Evolutionary conservation across 2,888 invertebrate species (phyloP), one percentile per base, ranked within the genome.

Genomic region (Pilophorus perplexus): DNA sequence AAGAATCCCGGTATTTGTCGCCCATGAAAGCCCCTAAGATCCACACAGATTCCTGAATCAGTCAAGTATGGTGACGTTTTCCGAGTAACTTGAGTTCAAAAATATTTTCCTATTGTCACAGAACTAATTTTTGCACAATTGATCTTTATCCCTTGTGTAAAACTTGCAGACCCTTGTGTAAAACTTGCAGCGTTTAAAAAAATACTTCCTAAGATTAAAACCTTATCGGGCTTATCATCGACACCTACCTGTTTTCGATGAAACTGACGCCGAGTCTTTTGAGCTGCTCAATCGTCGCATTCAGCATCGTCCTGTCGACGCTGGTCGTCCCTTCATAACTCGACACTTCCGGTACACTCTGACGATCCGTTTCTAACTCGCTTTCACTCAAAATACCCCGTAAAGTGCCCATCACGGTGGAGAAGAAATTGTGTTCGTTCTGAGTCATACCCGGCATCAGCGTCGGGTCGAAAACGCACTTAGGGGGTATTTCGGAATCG

Each of bases 201-300:
- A n/a, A n/a, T n/a, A n/a, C n/a, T n/a, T n/a, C n/a, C n/a, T n/a
- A n/a, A n/a, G n/a, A n/a, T n/a, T n/a, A n/a, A n/a, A n/a, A n/a
- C n/a, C n/a, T n/a, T n/a, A n/a, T n/a, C n/a, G n/a, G n/a, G n/a
- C n/a, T n/a, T n/a, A n/a, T n/a, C n/a, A n/a, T n/a, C n/a, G n/a
- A n/a, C n/a, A 33, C 33, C 33, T 33, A 14, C 8, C 16, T 42
- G 5, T 40, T 25, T 1, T 62, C 62, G 8, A 62, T 28, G 33
- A 46, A 46, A 46, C 62, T 62, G n/a, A 62, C 62, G 8, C 62
- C 62, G 10, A 62, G 48, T 27, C 23, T 46, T 20, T 62, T 62
- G 3, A 62, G 22, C 20, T 62, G 62, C 23, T 62, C 62, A 10
- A 62, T 10, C n/a, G 62, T 62, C 10, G 62, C 62, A 22, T 62